phyloP scores from a whole-genome alignment of 2,113 vertebrate species.

The Globicephala melas region DNA sequence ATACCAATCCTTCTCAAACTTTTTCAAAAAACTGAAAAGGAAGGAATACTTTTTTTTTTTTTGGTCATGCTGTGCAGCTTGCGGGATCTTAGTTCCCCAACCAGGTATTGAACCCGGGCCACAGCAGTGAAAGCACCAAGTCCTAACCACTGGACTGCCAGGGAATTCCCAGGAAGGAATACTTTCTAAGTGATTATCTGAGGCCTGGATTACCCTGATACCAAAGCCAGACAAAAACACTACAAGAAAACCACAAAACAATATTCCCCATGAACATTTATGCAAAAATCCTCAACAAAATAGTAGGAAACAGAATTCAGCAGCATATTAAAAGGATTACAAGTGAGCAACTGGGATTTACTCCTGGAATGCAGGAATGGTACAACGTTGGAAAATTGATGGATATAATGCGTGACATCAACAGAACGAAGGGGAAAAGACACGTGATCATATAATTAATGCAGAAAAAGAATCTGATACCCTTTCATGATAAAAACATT shows the following conservation, averaged over 20 bases:
- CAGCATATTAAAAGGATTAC: neutral
- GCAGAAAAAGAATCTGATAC: neutral
- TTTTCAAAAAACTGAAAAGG: neutral
- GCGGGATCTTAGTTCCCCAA: too few species aligned
- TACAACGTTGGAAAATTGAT: neutral
- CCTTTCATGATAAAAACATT: neutral
- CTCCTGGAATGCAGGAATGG: neutral
- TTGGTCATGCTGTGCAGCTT: too few species aligned
- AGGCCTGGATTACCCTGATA: neutral
- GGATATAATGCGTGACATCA: neutral
- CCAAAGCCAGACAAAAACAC: neutral
- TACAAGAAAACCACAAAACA: neutral
- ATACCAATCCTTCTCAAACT: neutral
- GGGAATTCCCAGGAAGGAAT: neutral
- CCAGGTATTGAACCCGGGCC: too few species aligned
- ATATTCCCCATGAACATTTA: neutral
- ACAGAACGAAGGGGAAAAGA: neutral
- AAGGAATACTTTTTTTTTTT: too few species aligned
- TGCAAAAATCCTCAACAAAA: neutral
- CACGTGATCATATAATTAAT: neutral
- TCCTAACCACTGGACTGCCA: too few species aligned
- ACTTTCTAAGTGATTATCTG: neutral
- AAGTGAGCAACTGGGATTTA: neutral
- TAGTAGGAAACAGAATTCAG: neutral
- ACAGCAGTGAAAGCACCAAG: too few species aligned